Evolutionary conservation across 2,888 invertebrate species (phyloP).

Genomic region (Spialia ferax): DNA sequence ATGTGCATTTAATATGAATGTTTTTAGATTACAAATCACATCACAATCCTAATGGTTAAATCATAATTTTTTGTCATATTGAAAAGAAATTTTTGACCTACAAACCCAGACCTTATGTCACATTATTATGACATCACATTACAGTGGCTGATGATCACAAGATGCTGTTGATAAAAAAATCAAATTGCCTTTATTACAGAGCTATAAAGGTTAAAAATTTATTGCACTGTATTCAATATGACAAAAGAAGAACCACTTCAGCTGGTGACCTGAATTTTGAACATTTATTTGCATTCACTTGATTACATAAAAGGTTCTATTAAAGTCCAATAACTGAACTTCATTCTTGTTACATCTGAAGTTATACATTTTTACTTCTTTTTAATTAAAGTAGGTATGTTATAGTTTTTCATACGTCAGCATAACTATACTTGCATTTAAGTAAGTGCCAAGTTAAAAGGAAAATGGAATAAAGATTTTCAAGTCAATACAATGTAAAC

Average conservation of each 20-base stretch:
- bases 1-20: neutral
- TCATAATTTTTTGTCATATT: neutral
- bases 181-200: neutral
- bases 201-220: neutral
- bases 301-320: conserved; percentile 9
- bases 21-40: neutral
- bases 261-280: conserved; percentile 17
- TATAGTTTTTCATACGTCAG: too few species aligned
- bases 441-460: too few species aligned
- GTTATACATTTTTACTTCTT: too few species aligned
- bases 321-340: neutral
- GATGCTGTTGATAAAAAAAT: neutral
- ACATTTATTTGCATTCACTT: conserved; percentile 11
- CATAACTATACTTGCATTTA: too few species aligned
- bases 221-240: neutral
- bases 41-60: neutral
- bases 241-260: neutral
- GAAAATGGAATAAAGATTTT: too few species aligned
- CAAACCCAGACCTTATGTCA: conserved; percentile 17
- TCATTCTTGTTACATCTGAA: neutral
- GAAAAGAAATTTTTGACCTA: neutral
- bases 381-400: too few species aligned
- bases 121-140: conserved; percentile 25
- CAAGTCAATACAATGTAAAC: too few species aligned
- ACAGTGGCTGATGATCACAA: conserved; percentile 6